These are phyloP conservation scores for Drosophila ercepeae DNA, from an alignment of 1,140 invertebrate genomes.

Conservation along the genomic window DNA sequence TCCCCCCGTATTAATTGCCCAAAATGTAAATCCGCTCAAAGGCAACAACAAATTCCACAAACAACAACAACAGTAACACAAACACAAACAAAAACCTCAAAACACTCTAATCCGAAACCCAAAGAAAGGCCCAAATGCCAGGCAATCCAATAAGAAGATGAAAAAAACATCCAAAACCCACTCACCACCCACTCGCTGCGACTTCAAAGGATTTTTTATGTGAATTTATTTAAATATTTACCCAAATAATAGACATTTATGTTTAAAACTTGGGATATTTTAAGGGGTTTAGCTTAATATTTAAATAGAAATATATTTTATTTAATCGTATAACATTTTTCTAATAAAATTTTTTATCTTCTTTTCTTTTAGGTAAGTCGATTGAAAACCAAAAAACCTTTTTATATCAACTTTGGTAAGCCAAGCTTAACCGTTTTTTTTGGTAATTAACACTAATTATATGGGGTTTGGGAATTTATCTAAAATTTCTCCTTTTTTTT, in stretches of 20 bases:
- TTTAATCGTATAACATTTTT: not conserved
- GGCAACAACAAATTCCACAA: constrained; percentile 27
- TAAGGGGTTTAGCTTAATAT: too few species aligned
- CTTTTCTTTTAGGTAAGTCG: constrained; percentile 65
- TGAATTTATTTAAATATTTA: not conserved
- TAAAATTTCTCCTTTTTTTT: too few species aligned
- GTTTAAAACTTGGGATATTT: too few species aligned
- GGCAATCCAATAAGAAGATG: not conserved
- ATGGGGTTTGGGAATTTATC: too few species aligned
- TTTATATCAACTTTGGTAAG: not conserved
- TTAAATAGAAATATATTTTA: not conserved
- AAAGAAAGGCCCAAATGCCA: constrained; percentile 12
- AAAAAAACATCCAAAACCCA: not conserved
- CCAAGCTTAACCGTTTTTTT: too few species aligned
- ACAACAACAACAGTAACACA: constrained; percentile 4
- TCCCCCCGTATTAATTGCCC: constrained; percentile 49
- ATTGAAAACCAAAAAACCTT: not conserved
- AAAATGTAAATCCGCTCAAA: constrained; percentile 59
- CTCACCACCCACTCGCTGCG: not conserved
- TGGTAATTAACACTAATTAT: too few species aligned
- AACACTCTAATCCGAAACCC: not conserved
- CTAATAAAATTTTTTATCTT: not conserved
- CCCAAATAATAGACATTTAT: too few species aligned
- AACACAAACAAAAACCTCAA: constrained; percentile 20
- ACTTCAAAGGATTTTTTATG: constrained; percentile 7